A percentile compares a stretch with the other conserved stretches of the same genome.
Evolutionary conservation across 2,797 vertebrate genomes (phyloP).

Genomic region (Thaleichthys pacificus): DNA sequence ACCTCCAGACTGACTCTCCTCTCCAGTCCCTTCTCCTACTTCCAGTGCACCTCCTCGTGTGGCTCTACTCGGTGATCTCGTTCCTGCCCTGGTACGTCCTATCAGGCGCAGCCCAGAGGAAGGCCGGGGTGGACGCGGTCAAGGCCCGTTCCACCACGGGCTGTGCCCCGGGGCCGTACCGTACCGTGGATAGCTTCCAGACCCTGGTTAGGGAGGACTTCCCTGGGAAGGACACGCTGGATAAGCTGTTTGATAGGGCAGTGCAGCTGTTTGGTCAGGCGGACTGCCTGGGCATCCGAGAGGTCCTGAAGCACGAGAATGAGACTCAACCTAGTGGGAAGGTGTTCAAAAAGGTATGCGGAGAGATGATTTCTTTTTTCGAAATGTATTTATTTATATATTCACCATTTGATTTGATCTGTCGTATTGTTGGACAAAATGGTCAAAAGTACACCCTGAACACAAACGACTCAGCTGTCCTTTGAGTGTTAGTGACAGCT

Average conservation of each 20-base stretch:
- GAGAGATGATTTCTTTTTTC: neutral
- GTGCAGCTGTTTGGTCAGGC: conserved; percentile 81
- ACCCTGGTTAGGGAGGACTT: conserved; percentile 88
- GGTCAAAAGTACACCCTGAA: neutral
- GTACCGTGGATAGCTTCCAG: conserved; percentile 85
- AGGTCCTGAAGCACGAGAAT: conserved; percentile 91
- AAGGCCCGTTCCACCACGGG: conserved; percentile 87
- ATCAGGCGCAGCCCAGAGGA: conserved; percentile 85
- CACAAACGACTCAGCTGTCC: neutral
- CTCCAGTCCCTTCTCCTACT: conserved; percentile 81
- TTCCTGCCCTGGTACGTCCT: conserved; percentile 98
- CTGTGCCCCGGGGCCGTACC: conserved; percentile 86
- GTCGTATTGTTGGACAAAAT: neutral
- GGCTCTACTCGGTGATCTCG: conserved; percentile 89
- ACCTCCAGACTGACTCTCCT: conserved; percentile 76
- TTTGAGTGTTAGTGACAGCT: neutral
- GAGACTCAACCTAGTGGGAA: conserved; percentile 93
- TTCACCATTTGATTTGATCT: neutral
- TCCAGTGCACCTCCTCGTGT: conserved; percentile 90
- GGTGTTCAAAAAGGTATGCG: conserved; percentile 95
- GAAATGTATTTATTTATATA: neutral
- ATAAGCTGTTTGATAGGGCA: conserved; percentile 89
- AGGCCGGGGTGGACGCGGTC: conserved; percentile 81
- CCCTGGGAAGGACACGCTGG: conserved; percentile 87
- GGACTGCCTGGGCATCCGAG: conserved; percentile 87